Percentiles rank a stretch among this genome's conserved stretches.
These are phyloP conservation scores for Caenorhabditis latens DNA, from an alignment of 1,140 invertebrate genomes.

Conservation along the genomic window DNA sequence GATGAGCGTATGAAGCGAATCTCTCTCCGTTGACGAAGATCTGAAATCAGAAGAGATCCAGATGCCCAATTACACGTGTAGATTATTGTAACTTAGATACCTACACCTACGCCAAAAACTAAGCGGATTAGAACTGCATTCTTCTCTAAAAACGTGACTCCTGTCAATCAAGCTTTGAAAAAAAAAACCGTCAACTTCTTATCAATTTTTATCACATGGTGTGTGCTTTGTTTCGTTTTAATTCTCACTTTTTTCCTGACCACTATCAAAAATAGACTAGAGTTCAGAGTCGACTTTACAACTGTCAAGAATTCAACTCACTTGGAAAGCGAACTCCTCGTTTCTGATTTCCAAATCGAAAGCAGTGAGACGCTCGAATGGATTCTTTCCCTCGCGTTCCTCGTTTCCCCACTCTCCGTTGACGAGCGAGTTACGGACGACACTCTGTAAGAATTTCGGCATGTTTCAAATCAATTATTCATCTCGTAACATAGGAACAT, in stretches of 20 bases:
- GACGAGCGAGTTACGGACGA: conserved; percentile 66
- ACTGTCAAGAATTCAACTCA: neutral
- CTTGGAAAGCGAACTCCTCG: conserved; percentile 69
- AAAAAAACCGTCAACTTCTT: neutral
- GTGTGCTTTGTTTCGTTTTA: neutral
- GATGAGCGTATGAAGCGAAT: conserved; percentile 64
- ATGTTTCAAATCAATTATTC: neutral
- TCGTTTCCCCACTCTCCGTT: conserved; percentile 68
- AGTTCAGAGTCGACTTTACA: neutral
- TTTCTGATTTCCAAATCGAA: conserved; percentile 68
- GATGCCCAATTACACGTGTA: too few species aligned
- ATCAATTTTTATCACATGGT: neutral
- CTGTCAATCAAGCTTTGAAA: neutral
- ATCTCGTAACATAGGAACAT: conserved; percentile 46
- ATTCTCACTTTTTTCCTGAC: neutral
- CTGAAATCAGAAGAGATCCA: neutral
- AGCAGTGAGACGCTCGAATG: conserved; percentile 66
- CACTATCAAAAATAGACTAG: conserved; percentile 36
- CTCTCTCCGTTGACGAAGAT: conserved; percentile 66
- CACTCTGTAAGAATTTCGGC: conserved; percentile 57
- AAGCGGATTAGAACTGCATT: neutral
- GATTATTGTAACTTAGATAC: neutral
- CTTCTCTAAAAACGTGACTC: conserved; percentile 5
- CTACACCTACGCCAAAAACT: neutral
- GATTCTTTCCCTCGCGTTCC: conserved; percentile 70